These are phyloP conservation scores for Gibbula magus DNA, from an alignment of 2,888 invertebrate genomes.

Conservation along the genomic window DNA sequence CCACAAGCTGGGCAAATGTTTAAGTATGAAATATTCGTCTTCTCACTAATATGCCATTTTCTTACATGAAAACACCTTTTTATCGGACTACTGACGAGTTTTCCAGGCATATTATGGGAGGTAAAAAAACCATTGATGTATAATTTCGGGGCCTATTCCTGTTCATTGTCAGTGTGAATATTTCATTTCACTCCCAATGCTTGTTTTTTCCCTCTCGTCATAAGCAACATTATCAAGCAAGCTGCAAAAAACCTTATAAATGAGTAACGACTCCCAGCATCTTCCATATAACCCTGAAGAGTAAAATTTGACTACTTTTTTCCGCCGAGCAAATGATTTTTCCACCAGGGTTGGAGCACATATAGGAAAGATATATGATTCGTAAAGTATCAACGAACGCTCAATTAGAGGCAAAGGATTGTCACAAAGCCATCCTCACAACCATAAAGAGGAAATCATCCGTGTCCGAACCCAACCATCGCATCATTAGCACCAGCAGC, in stretches of 20 bases:
- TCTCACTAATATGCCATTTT: slow-evolving; percentile 20
- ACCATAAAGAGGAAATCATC: slow-evolving; percentile 25
- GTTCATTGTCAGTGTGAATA: slow-evolving; percentile 21
- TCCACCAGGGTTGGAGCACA: background rate
- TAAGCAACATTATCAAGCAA: slow-evolving; percentile 20
- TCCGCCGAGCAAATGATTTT: slow-evolving; percentile 8
- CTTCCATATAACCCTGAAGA: background rate
- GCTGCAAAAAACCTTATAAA: slow-evolving; percentile 17
- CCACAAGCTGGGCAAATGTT: slow-evolving; percentile 17
- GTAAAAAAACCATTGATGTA: slow-evolving; percentile 1
- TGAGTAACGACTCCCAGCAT: slow-evolving; percentile 4
- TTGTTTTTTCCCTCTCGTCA: background rate
- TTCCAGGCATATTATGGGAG: slow-evolving; percentile 18
- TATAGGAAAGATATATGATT: slow-evolving; percentile 18
- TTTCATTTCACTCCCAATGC: background rate
- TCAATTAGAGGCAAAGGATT: slow-evolving; percentile 16
- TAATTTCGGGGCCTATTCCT: slow-evolving; percentile 12
- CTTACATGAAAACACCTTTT: slow-evolving; percentile 15
- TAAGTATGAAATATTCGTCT: slow-evolving; percentile 10
- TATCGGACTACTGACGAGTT: background rate
- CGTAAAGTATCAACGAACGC: slow-evolving; percentile 14
- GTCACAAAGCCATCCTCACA: slow-evolving; percentile 9
- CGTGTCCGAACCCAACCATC: background rate
- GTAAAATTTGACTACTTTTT: background rate
- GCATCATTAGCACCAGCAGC: slow-evolving; percentile 9